These are phyloP conservation scores for Dermolepida albohirtum DNA, from an alignment of 2,888 invertebrate genomes.

Conservation along the genomic window DNA sequence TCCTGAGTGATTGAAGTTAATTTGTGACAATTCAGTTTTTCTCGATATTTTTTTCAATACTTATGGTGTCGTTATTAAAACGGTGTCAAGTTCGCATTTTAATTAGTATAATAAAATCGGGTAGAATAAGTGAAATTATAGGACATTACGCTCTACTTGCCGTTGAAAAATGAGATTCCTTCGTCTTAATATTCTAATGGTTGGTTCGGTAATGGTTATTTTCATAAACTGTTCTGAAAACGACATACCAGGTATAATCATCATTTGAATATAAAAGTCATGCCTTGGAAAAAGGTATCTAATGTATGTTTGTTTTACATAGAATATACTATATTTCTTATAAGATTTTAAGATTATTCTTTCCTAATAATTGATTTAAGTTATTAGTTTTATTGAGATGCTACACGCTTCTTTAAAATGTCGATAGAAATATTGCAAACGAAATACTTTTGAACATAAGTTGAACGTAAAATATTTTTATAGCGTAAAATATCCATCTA, in stretches of 20 bases:
- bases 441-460: too few relatives aligned
- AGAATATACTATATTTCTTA: too few relatives aligned
- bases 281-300: too few relatives aligned
- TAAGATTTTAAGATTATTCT: too few relatives aligned
- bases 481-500: too few relatives aligned
- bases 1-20: background rate
- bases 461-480: too few relatives aligned
- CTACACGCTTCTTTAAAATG: too few relatives aligned
- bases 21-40: background rate
- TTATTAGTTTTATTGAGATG: too few relatives aligned
- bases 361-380: too few relatives aligned
- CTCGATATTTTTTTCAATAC: background rate
- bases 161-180: constrained; percentile 59
- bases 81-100: constrained; percentile 5
- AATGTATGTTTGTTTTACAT: too few relatives aligned
- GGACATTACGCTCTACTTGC: constrained; percentile 59
- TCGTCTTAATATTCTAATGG: constrained; percentile 59
- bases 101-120: constrained; percentile 25
- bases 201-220: constrained; percentile 54
- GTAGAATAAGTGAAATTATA: constrained; percentile 51
- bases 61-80: constrained; percentile 10
- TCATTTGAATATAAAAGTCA: constrained; percentile 1
- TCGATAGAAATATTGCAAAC: too few relatives aligned
- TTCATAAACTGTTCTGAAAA: constrained; percentile 59
- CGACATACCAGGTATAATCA: constrained; percentile 59